Base-by-base conservation (phyloP, 2,888 invertebrate species). In the Pimpla rufipes region DNA sequence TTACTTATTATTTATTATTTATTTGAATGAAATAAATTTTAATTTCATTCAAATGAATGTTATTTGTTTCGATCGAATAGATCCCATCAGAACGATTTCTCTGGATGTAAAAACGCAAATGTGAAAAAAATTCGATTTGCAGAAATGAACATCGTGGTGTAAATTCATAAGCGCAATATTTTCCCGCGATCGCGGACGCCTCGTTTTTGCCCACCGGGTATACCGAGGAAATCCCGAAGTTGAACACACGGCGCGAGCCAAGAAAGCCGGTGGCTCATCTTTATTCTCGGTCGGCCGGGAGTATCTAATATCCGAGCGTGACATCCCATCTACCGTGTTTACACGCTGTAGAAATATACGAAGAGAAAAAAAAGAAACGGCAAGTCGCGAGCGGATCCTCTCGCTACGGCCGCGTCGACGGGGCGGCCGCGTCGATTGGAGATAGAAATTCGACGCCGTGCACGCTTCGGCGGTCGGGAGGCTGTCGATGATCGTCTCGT, bases 271-370 rank as follows among this genome's bases (percentile, higher is more conserved):
- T n/a, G 55, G 55, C 70, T 57, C 59, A 70, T 78, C 35, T 70
- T 78, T 70, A 70, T 70, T 62, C 81, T 62, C 71, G 71, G 55
- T 85, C 80, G 79, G 78, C 73, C 84, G 75, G 81, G 81, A 83
- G 83, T 78, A 78, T 76, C 67, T 45, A 57, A 76, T 67, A 67
- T 67, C 76, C 55, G 42, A 57, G 45, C 66, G 75, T 68, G 78
- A 76, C 68, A 78, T 78, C 45, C 75, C 68, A 78, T 83, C 67
- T 21, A 75, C 52, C 75, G 74, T 79, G 79, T 75, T 79, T 83
- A 79, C 82, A 79, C 79, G 29, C 68, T 42, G 59, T 55, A 74
- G 57, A 45, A 68, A 64, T 52, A 64, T 52, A 23, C 23, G 57
- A 23, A 45, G 57, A 3, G 55, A 68, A 66, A 71, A 50, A 50